Conservation (phyloP, 2,797 vertebrate genomes). For the Neoniphon sammara region DNA sequence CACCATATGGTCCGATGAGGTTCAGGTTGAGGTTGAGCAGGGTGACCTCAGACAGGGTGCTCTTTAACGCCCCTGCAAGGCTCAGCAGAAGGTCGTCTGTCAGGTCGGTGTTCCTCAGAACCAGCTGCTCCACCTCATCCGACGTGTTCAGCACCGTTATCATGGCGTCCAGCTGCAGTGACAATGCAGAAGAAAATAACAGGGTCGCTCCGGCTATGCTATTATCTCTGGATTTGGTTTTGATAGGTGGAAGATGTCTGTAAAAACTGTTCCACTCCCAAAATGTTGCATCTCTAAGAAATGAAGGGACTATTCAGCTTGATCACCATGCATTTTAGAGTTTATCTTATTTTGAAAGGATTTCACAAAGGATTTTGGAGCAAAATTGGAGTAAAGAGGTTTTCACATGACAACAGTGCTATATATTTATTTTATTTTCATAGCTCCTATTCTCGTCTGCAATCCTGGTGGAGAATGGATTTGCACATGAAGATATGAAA, state of each 20-base stretch:
- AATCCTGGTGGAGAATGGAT: slow-evolving; percentile 1
- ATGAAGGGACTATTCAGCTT: no score
- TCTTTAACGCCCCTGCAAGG: slow-evolving; percentile 78
- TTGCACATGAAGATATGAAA: slow-evolving; percentile 8
- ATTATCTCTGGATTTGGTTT: slow-evolving; percentile 17
- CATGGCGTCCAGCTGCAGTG: slow-evolving; percentile 81
- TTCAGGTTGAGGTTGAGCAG: slow-evolving; percentile 89
- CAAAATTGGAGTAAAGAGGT: not conserved
- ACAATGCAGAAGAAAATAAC: slow-evolving; percentile 19
- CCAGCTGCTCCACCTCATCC: slow-evolving; percentile 85
- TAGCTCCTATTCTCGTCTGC: not conserved
- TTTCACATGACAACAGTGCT: not conserved
- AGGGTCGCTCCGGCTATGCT: not conserved
- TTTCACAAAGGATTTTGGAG: slow-evolving; percentile 21
- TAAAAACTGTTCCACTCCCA: not conserved
- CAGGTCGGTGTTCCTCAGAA: slow-evolving; percentile 86
- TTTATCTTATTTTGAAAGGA: slow-evolving; percentile 4
- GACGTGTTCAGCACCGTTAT: slow-evolving; percentile 78
- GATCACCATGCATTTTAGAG: slow-evolving; percentile 6
- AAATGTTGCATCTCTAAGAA: no score
- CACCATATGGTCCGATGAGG: slow-evolving; percentile 82
- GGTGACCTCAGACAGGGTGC: slow-evolving; percentile 81
- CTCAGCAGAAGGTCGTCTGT: slow-evolving; percentile 81
- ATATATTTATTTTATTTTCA: slow-evolving; percentile 11
- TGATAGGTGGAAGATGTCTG: not conserved